Evolutionary conservation across 2,888 invertebrate species (phyloP), one percentile per base, ranked within the genome.

Genomic region (Cyaniris semiargus): DNA sequence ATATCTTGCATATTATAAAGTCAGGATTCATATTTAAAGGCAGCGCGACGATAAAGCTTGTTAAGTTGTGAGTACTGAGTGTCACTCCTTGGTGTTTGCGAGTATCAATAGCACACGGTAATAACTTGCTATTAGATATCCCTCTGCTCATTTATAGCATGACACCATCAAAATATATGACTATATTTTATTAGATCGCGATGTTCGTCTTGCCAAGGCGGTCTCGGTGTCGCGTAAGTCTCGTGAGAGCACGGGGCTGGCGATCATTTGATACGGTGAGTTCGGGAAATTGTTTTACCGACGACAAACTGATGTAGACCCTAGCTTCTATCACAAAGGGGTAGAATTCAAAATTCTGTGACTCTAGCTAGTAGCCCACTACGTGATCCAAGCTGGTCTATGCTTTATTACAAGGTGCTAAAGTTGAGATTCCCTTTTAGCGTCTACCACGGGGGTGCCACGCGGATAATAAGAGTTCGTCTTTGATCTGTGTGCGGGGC

Each of bases 171-270:
- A 60, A 66, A 27, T 23, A 66, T 66, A 66, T 66, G 3, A 15
- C 15, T 48, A 18, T 53, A 53, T 53, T 53, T 53, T 18, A 53
- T 53, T 53, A 53, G 5, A 31, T 66, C 27, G 27, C 21, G n/a
- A 71, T 38, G 21, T 34, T 18, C 34, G 34, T 18, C 71, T 18
- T 21, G n/a, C n/a, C n/a, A n/a, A n/a, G n/a, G n/a, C n/a, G n/a
- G n/a, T n/a, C n/a, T n/a, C n/a, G 38, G 38, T n/a, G 34, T 70
- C 70, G 70, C 86, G 66, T 81, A 81, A 82, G 80, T 81, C 80
- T 79, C 83, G 84, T 83, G 84, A 80, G 83, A 84, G 78, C 76
- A 74, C 44, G 79, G 76, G 80, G 76, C 80, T 84, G 83, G 66
- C 56, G 76, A 78, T 80, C 77, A 81, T 81, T 81, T 79, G 81